phyloP scores from a whole-genome alignment of 2,113 vertebrate species.

The Cinclus cinclus region DNA sequence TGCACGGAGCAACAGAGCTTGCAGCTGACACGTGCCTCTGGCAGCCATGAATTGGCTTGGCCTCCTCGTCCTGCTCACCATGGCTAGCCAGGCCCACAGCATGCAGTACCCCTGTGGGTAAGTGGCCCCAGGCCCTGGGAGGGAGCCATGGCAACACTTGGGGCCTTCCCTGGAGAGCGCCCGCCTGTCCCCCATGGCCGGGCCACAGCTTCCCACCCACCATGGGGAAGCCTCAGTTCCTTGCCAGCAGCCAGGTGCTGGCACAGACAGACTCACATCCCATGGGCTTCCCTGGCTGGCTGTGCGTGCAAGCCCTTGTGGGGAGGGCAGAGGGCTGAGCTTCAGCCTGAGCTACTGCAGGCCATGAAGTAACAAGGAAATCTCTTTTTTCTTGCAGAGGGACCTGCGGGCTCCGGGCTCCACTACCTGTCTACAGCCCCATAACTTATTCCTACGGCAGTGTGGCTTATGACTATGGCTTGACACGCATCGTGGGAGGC shows the following conservation, averaged over 20 bases:
- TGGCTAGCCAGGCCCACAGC: not conserved
- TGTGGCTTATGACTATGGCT: no score
- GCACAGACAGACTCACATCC: no score
- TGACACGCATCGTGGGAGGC: no score
- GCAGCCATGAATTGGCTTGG: not conserved
- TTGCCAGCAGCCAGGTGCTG: not conserved
- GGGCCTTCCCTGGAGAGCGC: no score
- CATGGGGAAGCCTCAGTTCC: not conserved
- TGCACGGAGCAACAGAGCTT: not conserved
- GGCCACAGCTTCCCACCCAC: not conserved
- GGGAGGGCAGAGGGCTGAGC: no score
- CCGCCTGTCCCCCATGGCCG: no score
- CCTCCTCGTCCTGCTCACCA: not conserved
- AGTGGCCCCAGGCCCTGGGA: not conserved
- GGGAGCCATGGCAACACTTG: not conserved
- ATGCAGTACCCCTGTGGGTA: not conserved
- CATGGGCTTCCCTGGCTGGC: not conserved
- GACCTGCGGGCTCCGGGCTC: no score
- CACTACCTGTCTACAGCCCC: no score
- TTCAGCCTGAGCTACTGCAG: no score
- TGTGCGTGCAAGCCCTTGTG: not conserved
- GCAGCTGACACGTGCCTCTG: not conserved
- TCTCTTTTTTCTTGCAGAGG: no score
- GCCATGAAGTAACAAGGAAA: no score
- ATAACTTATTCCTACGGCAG: no score